Base-by-base conservation (phyloP, 2,797 vertebrate species). In the Liparis tanakae region DNA sequence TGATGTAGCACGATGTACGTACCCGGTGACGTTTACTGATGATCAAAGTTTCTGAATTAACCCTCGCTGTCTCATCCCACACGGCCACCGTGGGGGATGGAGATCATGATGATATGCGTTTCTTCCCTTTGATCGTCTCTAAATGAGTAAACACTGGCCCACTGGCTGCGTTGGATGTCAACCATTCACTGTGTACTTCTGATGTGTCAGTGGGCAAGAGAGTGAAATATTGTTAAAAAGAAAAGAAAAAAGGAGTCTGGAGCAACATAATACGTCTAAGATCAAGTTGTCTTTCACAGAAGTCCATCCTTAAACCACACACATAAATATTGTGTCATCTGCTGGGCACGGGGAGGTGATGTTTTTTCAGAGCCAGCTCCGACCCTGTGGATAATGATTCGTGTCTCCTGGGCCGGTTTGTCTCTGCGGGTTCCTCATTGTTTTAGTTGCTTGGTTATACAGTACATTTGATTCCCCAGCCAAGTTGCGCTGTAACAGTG, bases 391-490 rank as follows among this genome's bases (percentile, higher is more conserved):
- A 48, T 9, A 39, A 37, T 54, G 7, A 30, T 17, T 43, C 20
- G 20, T 22, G 22, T 67, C 78, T 70, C 75, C 3, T 0, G 78
- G 83, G 76, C 3, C 22, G 15, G 60, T 62, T 43, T 44, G 46
- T 74, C 72, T 85, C 80, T 57, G 70, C 1, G 22, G 72, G 39
- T 15, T 53, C 5, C 39, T 37, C 63, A 53, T 20, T 56, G 56
- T 61, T 61, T 44, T 48, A 51, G 78, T 88, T 87, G 81, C 88
- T 72, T 78, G 76, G 85, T 36, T 77, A n/a, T 77, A 51, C n/a
- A 50, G 43, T 62, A 7, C 5, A 48, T 74, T 6, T 53, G 25
- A 73, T 53, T 85, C 76, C 76, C 73, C 33, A 58, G 70, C 6
- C 46, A 57, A 10, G 20, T 53, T 18, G 30, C 80, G 80, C 44